Conservation (phyloP, 1,140 invertebrate species). For the Steinernema feltiae region DNA sequence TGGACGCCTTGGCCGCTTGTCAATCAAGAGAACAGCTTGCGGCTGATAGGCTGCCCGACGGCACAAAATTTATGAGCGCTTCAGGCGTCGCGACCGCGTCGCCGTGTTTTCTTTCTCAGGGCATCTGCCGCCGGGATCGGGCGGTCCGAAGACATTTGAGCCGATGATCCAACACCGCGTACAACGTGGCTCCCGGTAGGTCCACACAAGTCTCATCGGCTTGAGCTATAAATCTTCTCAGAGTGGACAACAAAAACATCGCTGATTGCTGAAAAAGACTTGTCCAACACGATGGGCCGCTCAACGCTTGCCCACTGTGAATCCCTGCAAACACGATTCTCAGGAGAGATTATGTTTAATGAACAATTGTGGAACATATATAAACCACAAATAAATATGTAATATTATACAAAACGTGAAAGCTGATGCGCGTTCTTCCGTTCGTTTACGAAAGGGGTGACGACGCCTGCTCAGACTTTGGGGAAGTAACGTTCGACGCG, state of each 20-base stretch:
- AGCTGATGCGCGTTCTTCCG: background rate
- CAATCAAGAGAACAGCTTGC: conserved; percentile 9
- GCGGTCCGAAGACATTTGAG: background rate
- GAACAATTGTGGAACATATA: background rate
- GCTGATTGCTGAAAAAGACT: too few species aligned
- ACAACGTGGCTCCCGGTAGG: background rate
- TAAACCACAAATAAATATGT: conserved; percentile 14
- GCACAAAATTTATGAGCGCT: conserved; percentile 9
- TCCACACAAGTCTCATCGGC: background rate
- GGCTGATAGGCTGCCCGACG: conserved; percentile 2
- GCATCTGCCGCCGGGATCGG: background rate
- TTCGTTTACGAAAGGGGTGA: conserved; percentile 28
- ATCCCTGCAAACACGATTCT: too few species aligned
- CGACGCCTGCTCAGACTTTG: conserved; percentile 31
- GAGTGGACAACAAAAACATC: background rate
- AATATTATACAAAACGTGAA: conserved; percentile 18
- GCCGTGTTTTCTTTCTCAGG: background rate
- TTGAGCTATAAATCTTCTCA: background rate
- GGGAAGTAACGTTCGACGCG: conserved; percentile 25
- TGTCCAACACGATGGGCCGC: too few species aligned
- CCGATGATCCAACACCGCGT: background rate
- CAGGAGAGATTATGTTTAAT: too few species aligned
- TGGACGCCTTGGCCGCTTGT: background rate
- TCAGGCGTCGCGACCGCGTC: background rate
- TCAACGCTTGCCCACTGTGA: too few species aligned